phyloP scores from a whole-genome alignment of 2,888 invertebrate species.

The Onthophagus sagittarius region DNA sequence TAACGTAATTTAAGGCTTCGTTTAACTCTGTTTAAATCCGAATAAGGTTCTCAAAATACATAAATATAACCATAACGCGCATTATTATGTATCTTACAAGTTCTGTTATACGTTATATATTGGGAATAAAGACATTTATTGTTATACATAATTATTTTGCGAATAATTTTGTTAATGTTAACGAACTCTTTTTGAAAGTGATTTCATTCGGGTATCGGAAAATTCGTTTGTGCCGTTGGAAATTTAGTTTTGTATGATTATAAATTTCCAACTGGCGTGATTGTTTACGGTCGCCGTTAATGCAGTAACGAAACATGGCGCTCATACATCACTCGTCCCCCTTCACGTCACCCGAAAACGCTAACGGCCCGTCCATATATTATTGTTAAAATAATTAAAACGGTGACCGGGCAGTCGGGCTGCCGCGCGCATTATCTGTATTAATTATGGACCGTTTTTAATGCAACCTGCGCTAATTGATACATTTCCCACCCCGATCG shows the following conservation, averaged over 20 bases:
- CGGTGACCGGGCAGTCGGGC: background rate
- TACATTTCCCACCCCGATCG: background rate
- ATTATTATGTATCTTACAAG: too few relatives aligned
- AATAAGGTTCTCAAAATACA: too few relatives aligned
- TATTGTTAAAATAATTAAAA: background rate
- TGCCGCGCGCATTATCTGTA: background rate
- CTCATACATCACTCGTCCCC: background rate
- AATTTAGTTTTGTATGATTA: background rate
- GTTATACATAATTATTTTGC: too few relatives aligned
- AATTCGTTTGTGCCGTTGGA: too few relatives aligned
- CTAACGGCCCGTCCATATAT: background rate
- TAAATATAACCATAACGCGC: too few relatives aligned
- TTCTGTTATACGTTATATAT: too few relatives aligned
- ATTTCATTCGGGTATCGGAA: too few relatives aligned
- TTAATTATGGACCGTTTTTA: background rate
- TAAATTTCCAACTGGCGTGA: background rate
- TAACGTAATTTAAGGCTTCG: too few relatives aligned
- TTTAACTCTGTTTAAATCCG: too few relatives aligned
- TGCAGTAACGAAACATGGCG: background rate
- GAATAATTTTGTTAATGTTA: too few relatives aligned
- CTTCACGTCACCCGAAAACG: background rate
- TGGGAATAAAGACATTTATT: too few relatives aligned
- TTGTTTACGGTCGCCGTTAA: background rate
- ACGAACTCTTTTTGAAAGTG: too few relatives aligned
- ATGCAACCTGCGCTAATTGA: background rate